phyloP scores from a whole-genome alignment of 1,140 invertebrate species.

The Campoletis sonorensis region DNA sequence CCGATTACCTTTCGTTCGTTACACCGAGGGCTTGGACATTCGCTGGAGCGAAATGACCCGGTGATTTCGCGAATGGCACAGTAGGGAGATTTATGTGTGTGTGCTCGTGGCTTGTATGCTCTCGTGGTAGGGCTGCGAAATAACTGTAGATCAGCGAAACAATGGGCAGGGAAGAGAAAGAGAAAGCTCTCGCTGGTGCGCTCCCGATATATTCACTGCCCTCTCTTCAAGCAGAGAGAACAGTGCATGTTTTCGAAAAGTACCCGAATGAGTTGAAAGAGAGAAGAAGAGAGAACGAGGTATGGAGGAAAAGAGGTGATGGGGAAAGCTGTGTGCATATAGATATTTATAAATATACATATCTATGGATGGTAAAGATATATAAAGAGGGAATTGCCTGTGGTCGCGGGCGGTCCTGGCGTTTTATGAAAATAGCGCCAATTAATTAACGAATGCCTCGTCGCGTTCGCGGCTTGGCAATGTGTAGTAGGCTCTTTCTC shows the following conservation, averaged over 20 bases:
- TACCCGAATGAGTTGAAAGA: conserved; percentile 9
- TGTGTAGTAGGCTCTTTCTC: conserved; percentile 35
- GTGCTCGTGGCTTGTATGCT: neutral
- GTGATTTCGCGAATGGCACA: conserved; percentile 37
- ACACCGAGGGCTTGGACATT: conserved; percentile 17
- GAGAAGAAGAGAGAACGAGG: no score
- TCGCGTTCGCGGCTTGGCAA: conserved; percentile 29
- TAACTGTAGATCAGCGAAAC: conserved; percentile 49
- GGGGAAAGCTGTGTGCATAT: neutral
- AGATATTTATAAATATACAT: neutral
- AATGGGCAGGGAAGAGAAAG: conserved; percentile 52
- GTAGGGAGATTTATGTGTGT: conserved; percentile 16
- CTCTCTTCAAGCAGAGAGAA: neutral
- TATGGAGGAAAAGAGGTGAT: conserved; percentile 5
- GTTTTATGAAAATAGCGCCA: conserved; percentile 53
- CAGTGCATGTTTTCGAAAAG: conserved; percentile 35
- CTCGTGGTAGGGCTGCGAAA: conserved; percentile 17
- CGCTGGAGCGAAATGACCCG: conserved; percentile 28
- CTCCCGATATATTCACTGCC: neutral
- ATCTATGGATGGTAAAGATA: neutral
- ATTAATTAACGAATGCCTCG: conserved; percentile 55
- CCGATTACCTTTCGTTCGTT: conserved; percentile 23
- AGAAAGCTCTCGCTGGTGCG: conserved; percentile 23
- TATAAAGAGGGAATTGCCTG: conserved; percentile 24
- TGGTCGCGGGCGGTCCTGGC: conserved; percentile 26